phyloP scores from a whole-genome alignment of 2,113 vertebrate species.

The Hippolais icterina region DNA sequence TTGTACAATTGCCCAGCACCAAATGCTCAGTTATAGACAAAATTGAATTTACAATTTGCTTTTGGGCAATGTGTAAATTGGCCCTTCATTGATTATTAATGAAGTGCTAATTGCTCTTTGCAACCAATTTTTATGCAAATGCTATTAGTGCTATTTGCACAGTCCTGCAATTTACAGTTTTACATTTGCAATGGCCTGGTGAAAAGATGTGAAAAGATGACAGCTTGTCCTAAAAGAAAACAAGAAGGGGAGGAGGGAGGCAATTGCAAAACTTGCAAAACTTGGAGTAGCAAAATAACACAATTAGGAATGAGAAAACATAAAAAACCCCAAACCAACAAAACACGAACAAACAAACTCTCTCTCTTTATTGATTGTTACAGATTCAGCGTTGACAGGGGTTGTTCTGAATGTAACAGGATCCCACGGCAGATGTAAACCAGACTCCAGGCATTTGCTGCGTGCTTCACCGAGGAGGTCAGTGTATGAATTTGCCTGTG shows the following conservation, averaged over 20 bases:
- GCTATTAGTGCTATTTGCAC: conserved; percentile 71
- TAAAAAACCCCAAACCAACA: not conserved
- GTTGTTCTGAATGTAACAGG: conserved; percentile 55
- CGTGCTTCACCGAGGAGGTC: not conserved
- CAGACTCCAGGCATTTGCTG: conserved; percentile 36
- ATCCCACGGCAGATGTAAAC: conserved; percentile 56
- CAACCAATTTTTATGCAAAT: conserved; percentile 77
- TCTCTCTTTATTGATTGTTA: conserved; percentile 49
- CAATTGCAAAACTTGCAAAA: conserved; percentile 39
- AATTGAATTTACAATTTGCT: conserved; percentile 77
- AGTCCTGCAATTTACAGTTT: conserved; percentile 70
- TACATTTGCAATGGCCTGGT: conserved; percentile 57
- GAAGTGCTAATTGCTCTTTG: conserved; percentile 82
- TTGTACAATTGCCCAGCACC: conserved; percentile 45
- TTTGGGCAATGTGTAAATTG: conserved; percentile 80
- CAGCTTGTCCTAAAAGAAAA: conserved; percentile 63
- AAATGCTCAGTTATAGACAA: conserved; percentile 68
- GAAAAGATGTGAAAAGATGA: conserved; percentile 54
- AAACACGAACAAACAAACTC: not conserved
- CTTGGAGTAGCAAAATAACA: conserved; percentile 62
- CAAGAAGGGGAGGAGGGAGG: not conserved
- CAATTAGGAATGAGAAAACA: conserved; percentile 36
- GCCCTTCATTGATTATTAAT: conserved; percentile 83
- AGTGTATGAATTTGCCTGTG: conserved; percentile 26
- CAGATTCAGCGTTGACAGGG: conserved; percentile 59